Conservation (phyloP, 2,888 invertebrate species). For the Tetramorium bicarinatum region DNA sequence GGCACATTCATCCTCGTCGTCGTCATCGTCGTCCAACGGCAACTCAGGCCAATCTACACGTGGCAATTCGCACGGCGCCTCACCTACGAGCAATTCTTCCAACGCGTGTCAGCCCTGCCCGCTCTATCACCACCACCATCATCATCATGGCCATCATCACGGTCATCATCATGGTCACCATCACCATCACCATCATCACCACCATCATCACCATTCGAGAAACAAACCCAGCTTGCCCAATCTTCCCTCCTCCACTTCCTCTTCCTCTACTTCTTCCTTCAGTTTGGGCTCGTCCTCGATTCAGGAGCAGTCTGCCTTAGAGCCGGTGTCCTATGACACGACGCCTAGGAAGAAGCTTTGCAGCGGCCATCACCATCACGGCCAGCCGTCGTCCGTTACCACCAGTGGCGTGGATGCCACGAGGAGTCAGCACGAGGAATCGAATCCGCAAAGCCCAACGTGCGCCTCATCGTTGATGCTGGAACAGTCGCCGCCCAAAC, state of each 20-base stretch:
- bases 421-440: conserved; percentile 62
- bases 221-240: conserved; percentile 68
- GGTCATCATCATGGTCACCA: conserved; percentile 78
- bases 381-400: conserved; percentile 63
- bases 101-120: conserved; percentile 74
- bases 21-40: conserved; percentile 49
- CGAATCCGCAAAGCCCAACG: conserved; percentile 74
- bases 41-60: conserved; percentile 54
- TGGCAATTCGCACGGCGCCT: conserved; percentile 59
- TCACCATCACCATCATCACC: conserved; percentile 78
- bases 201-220: conserved; percentile 79
- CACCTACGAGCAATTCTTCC: conserved; percentile 57
- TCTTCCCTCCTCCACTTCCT: conserved; percentile 46
- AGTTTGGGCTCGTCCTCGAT: conserved; percentile 29
- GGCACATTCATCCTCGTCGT: conserved; percentile 60
- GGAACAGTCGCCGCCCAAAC: conserved; percentile 68
- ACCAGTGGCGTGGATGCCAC: conserved; percentile 68
- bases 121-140: conserved; percentile 76
- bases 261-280: conserved; percentile 38
- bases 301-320: conserved; percentile 71
- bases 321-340: conserved; percentile 69
- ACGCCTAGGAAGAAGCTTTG: conserved; percentile 81
- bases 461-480: conserved; percentile 83
- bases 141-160: conserved; percentile 77
- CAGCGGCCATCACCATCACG: conserved; percentile 78